Percentiles rank a stretch among this genome's conserved stretches.
Conservation (phyloP, 1,140 invertebrate genomes). For the Thrips palmi region DNA sequence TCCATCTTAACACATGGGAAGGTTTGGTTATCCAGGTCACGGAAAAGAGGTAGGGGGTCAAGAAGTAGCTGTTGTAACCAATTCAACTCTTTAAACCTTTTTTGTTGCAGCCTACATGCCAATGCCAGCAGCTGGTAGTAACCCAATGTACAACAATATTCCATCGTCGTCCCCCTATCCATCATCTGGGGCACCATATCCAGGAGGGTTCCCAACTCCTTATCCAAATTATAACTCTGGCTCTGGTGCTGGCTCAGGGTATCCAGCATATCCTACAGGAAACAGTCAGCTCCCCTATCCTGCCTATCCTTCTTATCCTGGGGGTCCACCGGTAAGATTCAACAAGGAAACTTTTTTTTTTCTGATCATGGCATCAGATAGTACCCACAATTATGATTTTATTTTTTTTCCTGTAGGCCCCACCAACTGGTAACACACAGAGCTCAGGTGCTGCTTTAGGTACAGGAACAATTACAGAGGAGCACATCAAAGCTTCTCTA, state of each 20-base stretch:
- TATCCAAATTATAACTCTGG: slow-evolving; percentile 24
- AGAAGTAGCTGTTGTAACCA: neutral
- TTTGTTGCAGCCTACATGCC: slow-evolving; percentile 36
- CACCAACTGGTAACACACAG: no score
- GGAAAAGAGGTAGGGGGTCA: neutral
- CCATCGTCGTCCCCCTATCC: slow-evolving; percentile 18
- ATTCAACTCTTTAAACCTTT: slow-evolving; percentile 7
- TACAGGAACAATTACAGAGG: slow-evolving; percentile 76
- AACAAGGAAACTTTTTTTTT: no score
- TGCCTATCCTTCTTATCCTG: neutral
- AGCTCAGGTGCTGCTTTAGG: no score
- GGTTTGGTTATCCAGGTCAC: no score
- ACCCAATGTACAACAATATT: no score
- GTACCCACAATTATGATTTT: no score
- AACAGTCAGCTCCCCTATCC: slow-evolving; percentile 6
- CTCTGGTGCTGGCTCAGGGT: slow-evolving; percentile 8
- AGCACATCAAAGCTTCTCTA: slow-evolving; percentile 85
- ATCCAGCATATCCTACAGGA: slow-evolving; percentile 13
- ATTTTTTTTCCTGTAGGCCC: no score
- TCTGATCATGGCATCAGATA: no score
- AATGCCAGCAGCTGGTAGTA: slow-evolving; percentile 27
- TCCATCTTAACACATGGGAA: no score
- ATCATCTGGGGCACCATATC: slow-evolving; percentile 22
- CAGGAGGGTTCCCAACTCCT: slow-evolving; percentile 17
- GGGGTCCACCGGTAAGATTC: slow-evolving; percentile 8